Conservation (phyloP, 92 coral and sea anemone species). For the Actinernus sp. region DNA sequence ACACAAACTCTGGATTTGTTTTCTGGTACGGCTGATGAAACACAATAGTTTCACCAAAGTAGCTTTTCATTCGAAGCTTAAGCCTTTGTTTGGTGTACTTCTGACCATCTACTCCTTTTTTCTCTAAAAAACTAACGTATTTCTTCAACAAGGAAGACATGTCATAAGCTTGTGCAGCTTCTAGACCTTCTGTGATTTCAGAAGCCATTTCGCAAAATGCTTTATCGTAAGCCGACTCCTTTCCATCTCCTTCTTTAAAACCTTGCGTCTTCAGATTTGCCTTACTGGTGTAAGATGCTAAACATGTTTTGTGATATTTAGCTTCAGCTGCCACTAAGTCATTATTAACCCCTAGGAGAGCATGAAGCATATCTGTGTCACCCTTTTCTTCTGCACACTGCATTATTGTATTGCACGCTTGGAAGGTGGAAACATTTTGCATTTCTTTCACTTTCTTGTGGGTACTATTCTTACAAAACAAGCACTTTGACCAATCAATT, state of each 20-base stretch:
- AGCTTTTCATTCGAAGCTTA: slow-evolving; percentile 26
- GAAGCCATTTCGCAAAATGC: slow-evolving; percentile 9
- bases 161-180: slow-evolving; percentile 7
- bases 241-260: slow-evolving; percentile 1
- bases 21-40: slow-evolving; percentile 15
- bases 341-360: no score
- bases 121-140: background rate
- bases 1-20: slow-evolving; percentile 19
- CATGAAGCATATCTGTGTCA: no score
- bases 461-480: no score
- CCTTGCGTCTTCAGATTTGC: slow-evolving; percentile 12
- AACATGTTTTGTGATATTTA: no score
- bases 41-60: slow-evolving; percentile 16
- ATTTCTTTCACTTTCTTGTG: no score
- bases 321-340: no score
- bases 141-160: slow-evolving; percentile 7
- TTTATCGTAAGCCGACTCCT: background rate
- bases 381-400: no score
- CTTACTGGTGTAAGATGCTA: slow-evolving; percentile 27
- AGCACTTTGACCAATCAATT: no score
- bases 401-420: no score
- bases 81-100: slow-evolving; percentile 18
- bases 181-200: slow-evolving; percentile 4
- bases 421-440: no score
- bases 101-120: slow-evolving; percentile 8